phyloP scores from a whole-genome alignment of 2,888 invertebrate species.

The Melieria picta region DNA sequence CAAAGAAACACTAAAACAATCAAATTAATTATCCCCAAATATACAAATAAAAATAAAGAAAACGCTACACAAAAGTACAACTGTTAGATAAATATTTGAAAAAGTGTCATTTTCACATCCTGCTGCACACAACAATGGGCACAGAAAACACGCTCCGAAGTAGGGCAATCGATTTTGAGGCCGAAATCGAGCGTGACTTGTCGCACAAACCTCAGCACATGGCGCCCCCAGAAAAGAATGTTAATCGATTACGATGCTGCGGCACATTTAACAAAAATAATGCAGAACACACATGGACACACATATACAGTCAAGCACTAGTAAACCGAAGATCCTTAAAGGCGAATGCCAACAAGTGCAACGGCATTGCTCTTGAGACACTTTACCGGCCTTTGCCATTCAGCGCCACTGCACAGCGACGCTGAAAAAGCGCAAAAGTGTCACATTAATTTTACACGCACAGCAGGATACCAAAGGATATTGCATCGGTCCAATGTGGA shows the following conservation, averaged over 20 bases:
- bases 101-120: not conserved
- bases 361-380: too few relatives aligned
- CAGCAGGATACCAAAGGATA: slow-evolving; percentile 19
- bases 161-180: not conserved
- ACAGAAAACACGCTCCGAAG: not conserved
- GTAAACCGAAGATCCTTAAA: not conserved
- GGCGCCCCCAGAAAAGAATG: slow-evolving; percentile 36
- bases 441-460: slow-evolving; percentile 29
- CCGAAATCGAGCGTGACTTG: slow-evolving; percentile 16
- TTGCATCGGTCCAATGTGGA: too few relatives aligned
- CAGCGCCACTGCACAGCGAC: not conserved
- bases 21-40: too few relatives aligned
- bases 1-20: too few relatives aligned
- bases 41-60: too few relatives aligned
- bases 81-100: not conserved
- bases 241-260: slow-evolving; percentile 23
- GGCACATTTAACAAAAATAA: slow-evolving; percentile 37
- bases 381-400: too few relatives aligned
- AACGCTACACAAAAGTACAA: too few relatives aligned
- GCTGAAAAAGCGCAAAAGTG: not conserved
- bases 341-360: too few relatives aligned
- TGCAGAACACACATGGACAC: slow-evolving; percentile 1
- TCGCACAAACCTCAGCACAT: slow-evolving; percentile 1
- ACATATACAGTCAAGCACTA: not conserved
- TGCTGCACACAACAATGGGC: not conserved